phyloP scores from a whole-genome alignment of 1,140 invertebrate genomes.

The Pogonomyrmex californicus region DNA sequence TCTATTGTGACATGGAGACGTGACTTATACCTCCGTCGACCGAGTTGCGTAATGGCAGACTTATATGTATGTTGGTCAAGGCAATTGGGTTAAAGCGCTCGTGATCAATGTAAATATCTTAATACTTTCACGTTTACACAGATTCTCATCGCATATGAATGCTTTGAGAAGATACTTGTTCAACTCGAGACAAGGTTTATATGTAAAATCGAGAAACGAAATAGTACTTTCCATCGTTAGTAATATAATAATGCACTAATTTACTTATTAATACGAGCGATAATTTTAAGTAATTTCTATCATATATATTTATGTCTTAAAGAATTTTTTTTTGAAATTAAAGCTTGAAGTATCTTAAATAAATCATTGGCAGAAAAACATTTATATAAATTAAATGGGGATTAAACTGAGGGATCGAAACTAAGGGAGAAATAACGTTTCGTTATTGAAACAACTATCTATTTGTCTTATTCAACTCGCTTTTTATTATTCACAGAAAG shows the following conservation, averaged over 20 bases:
- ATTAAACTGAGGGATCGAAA: not conserved
- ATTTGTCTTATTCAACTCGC: no score
- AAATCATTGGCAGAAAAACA: not conserved
- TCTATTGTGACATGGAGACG: conserved; percentile 65
- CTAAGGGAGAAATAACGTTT: not conserved
- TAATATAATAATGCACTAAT: not conserved
- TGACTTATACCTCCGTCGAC: conserved; percentile 59
- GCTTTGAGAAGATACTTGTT: conserved; percentile 1
- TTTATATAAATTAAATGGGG: not conserved
- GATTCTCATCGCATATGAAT: conserved; percentile 9
- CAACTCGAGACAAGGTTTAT: not conserved
- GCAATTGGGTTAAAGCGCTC: conserved; percentile 82
- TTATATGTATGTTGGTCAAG: conserved; percentile 82
- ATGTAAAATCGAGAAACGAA: not conserved
- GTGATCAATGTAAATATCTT: conserved; percentile 49
- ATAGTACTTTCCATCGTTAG: not conserved
- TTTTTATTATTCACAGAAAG: conserved; percentile 1
- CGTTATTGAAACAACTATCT: not conserved
- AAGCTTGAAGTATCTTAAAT: not conserved
- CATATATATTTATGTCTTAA: not conserved
- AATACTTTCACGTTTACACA: conserved; percentile 57
- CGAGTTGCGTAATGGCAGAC: conserved; percentile 60
- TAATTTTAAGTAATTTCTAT: not conserved
- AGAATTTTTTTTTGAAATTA: not conserved
- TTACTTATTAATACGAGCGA: not conserved